Evolutionary conservation across 2,797 vertebrate species (phyloP).

Genomic region (Thunnus albacares): DNA sequence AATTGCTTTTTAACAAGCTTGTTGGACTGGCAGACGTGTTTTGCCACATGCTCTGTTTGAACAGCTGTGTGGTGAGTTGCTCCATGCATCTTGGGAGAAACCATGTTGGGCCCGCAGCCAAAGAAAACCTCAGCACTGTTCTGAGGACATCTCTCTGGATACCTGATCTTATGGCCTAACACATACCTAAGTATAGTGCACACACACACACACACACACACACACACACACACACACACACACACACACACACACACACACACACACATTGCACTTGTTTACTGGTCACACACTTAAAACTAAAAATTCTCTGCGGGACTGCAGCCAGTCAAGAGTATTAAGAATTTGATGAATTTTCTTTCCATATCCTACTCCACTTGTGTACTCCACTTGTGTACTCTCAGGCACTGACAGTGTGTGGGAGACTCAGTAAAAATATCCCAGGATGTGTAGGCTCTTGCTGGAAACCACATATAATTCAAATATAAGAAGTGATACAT

Average conservation of each 20-base stretch:
- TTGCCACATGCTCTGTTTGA: constrained; percentile 85
- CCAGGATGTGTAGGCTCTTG: constrained; percentile 87
- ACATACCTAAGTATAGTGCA: constrained; percentile 60
- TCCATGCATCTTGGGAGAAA: constrained; percentile 80
- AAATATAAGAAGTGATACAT: constrained; percentile 47
- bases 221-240: constrained; percentile 15
- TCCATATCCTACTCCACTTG: constrained; percentile 59
- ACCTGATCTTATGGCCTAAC: constrained; percentile 72
- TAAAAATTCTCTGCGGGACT: constrained; percentile 61
- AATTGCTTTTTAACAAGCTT: constrained; percentile 88
- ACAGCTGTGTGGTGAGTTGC: constrained; percentile 82
- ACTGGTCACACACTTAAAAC: constrained; percentile 57
- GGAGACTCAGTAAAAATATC: constrained; percentile 73
- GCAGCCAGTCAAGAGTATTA: constrained; percentile 68
- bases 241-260: constrained; percentile 17
- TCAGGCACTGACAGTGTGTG: constrained; percentile 70
- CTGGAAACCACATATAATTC: constrained; percentile 69
- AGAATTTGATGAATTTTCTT: constrained; percentile 68
- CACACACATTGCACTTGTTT: constrained; percentile 46
- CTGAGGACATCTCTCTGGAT: constrained; percentile 76
- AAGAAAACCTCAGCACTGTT: constrained; percentile 78
- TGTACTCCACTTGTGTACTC: constrained; percentile 62
- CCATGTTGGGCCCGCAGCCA: constrained; percentile 71
- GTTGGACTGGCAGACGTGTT: constrained; percentile 79
- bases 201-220: constrained; percentile 22